Conservation (phyloP, 2,888 invertebrate species). For the Artemia sp. region DNA sequence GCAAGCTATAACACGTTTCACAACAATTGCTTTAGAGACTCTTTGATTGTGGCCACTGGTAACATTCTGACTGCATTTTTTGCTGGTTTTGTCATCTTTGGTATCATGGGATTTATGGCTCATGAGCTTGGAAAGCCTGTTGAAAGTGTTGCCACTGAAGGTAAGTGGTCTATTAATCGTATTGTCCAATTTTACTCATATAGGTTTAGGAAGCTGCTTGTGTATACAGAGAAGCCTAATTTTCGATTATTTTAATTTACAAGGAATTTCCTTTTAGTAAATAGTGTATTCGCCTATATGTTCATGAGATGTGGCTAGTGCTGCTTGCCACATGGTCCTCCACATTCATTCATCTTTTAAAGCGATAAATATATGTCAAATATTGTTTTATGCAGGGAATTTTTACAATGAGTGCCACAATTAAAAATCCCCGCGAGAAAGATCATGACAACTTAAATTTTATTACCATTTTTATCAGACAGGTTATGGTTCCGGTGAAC, state of each 20-base stretch:
- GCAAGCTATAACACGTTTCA: slow-evolving; percentile 69
- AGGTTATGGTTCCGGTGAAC: no score
- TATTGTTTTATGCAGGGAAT: no score
- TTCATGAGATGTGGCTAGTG: not conserved
- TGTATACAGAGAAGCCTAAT: not conserved
- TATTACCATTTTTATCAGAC: no score
- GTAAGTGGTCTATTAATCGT: slow-evolving; percentile 21
- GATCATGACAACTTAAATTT: no score
- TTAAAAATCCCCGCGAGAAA: no score
- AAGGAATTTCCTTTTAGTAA: not conserved
- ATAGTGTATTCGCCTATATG: not conserved
- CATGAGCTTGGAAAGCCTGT: slow-evolving; percentile 53
- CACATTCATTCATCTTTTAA: no score
- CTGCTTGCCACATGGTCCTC: no score
- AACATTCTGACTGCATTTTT: slow-evolving; percentile 63
- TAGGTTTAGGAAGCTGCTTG: no score
- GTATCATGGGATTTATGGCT: slow-evolving; percentile 61
- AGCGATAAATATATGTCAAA: no score
- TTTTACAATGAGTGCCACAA: not conserved
- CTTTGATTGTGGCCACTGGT: slow-evolving; percentile 54
- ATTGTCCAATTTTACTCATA: no score
- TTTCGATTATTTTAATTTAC: not conserved
- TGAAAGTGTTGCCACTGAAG: slow-evolving; percentile 53
- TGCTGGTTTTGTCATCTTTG: slow-evolving; percentile 61
- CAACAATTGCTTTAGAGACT: slow-evolving; percentile 62